Evolutionary conservation across 2,113 vertebrate genomes (phyloP).

Genomic region (Antennarius striatus): DNA sequence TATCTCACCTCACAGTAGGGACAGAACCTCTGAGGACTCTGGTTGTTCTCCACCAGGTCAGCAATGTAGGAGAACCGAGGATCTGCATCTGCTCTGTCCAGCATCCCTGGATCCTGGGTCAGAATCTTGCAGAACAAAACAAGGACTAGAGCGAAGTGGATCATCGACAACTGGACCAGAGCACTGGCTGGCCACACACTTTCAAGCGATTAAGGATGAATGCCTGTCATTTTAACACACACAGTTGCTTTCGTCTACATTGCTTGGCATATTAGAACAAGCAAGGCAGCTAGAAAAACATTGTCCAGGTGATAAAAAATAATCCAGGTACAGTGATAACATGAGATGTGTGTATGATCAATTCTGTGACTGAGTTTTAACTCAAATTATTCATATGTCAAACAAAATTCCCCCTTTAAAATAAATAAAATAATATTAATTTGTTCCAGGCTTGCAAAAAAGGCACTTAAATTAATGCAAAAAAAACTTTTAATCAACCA

Average conservation of each 20-base stretch:
- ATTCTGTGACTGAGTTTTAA: too few relatives aligned
- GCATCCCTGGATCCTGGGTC: slow-evolving; percentile 73
- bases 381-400: too few relatives aligned
- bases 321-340: too few relatives aligned
- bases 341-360: too few relatives aligned
- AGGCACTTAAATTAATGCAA: too few relatives aligned
- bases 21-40: slow-evolving; percentile 78
- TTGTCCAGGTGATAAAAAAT: background rate
- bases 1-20: slow-evolving; percentile 82
- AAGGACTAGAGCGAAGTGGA: slow-evolving; percentile 72
- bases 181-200: slow-evolving; percentile 67
- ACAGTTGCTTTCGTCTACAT: too few relatives aligned
- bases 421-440: too few relatives aligned
- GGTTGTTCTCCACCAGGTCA: slow-evolving; percentile 77
- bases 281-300: background rate
- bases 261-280: background rate
- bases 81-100: slow-evolving; percentile 66
- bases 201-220: slow-evolving; percentile 73
- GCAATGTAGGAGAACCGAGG: slow-evolving; percentile 72
- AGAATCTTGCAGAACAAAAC: slow-evolving; percentile 78
- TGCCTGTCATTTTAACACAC: too few relatives aligned
- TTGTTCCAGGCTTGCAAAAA: too few relatives aligned
- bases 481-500: too few relatives aligned
- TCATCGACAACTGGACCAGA: slow-evolving; percentile 70
- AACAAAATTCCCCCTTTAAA: too few relatives aligned